Base-by-base conservation (phyloP, 1,140 invertebrate genomes). In the Danaus plexippus region DNA sequence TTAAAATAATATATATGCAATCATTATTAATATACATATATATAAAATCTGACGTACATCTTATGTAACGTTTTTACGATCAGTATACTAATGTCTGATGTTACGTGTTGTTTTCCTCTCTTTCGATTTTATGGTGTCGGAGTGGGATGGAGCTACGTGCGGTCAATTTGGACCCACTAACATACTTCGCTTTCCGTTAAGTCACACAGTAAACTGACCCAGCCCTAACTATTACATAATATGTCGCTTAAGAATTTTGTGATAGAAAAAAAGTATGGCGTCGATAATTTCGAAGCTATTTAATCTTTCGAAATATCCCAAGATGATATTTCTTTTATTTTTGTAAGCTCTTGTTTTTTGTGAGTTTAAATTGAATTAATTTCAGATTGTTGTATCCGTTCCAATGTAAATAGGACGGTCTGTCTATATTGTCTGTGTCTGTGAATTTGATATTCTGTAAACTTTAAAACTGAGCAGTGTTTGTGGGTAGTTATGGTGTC, bases 131-230 rank as follows among this genome's bases (percentile, higher is more conserved):
- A 43, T 45, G 12, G 10, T n/a, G 9, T 22, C 8, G 42, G 49
- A 57, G 42, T 12, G 48, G 49, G 63, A 64, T 47, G 45, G 47
- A 11, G 13, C 22, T 11, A 11, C 41, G 12, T 12, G 18, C 41
- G 54, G 54, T 55, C 47, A 55, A 45, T 50, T 41, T 45, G 59
- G 64, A 65, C 75, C 72, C 60, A 73, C 66, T 79, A 68, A 79
- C 76, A 79, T 59, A 79, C 70, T 68, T 79, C 52, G 63, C 52
- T 71, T 71, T 74, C 70, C 70, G 69, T 71, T 72, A 68, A 32
- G 22, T 32, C 61, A 65, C 57, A 32, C 54, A 59, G 54, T 52
- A 74, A 32, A 32, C 22, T 32, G 22, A 61, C 61, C 66, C 41
- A 58, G 68, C 71, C 74, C 65, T 73, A 67, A 45, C 11, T 67